Evolutionary conservation across 2,888 invertebrate genomes (phyloP).

Genomic region (Rhamphomyia laevipes): DNA sequence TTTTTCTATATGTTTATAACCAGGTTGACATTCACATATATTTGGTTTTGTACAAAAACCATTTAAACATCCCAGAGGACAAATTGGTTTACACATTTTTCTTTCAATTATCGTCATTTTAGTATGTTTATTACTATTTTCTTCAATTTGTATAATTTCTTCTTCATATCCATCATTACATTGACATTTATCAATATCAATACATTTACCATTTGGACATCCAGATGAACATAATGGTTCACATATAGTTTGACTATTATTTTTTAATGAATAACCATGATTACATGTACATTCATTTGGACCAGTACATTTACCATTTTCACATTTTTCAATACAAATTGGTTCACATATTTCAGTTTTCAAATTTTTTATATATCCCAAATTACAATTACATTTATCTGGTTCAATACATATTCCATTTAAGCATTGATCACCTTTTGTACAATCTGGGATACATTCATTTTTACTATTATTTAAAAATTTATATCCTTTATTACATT

Average conservation of each 20-base stretch:
- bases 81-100: constrained; percentile 18
- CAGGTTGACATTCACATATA: constrained; percentile 23
- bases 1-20: constrained; percentile 15
- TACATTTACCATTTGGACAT: constrained; percentile 25
- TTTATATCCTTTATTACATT: constrained; percentile 23
- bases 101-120: constrained; percentile 7
- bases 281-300: constrained; percentile 41
- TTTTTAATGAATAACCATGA: constrained; percentile 25
- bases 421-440: constrained; percentile 26
- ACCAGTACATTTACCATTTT: constrained; percentile 32
- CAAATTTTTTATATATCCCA: constrained; percentile 30
- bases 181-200: constrained; percentile 38
- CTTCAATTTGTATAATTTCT: neutral
- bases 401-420: constrained; percentile 44
- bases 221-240: constrained; percentile 28
- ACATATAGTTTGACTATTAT: constrained; percentile 21
- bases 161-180: constrained; percentile 42
- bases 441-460: constrained; percentile 33
- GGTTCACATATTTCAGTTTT: constrained; percentile 27
- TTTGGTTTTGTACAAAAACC: constrained; percentile 23
- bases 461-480: constrained; percentile 20
- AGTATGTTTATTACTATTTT: neutral
- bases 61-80: constrained; percentile 27
- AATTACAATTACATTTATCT: constrained; percentile 44
- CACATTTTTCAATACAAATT: constrained; percentile 26